A percentile compares a stretch with the other conserved stretches of the same genome.
phyloP scores from a whole-genome alignment of 2,888 invertebrate genomes.

The Aphelenchoides bicaudatus region DNA sequence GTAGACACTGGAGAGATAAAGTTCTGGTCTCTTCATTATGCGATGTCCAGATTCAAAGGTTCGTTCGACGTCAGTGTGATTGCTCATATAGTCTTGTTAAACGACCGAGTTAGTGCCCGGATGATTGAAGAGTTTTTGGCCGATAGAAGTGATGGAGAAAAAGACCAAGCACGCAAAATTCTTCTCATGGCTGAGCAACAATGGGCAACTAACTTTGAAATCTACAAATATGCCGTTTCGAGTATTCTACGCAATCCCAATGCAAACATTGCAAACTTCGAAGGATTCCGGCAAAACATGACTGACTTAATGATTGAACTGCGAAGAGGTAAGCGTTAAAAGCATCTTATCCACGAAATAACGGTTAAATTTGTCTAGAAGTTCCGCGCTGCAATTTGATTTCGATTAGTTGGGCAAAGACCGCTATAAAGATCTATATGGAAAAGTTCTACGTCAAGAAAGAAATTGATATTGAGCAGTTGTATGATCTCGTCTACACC shows the following conservation, averaged over 20 bases:
- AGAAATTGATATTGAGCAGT: constrained; percentile 39
- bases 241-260: neutral
- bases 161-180: neutral
- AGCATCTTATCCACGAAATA: neutral
- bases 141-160: constrained; percentile 8
- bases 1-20: neutral
- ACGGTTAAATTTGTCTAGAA: neutral
- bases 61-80: constrained; percentile 5
- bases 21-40: constrained; percentile 10
- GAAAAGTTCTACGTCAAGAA: constrained; percentile 11
- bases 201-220: constrained; percentile 1
- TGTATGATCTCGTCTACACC: constrained; percentile 43
- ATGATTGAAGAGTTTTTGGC: constrained; percentile 14
- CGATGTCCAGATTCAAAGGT: neutral
- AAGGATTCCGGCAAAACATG: constrained; percentile 9
- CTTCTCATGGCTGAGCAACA: neutral
- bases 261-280: neutral
- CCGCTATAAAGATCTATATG: constrained; percentile 1
- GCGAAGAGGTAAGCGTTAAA: neutral
- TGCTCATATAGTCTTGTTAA: constrained; percentile 2
- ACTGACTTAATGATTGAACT: constrained; percentile 15
- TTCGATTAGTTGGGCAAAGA: constrained; percentile 16
- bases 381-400: constrained; percentile 15
- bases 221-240: neutral
- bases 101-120: neutral